Evolutionary conservation across 2,113 vertebrate genomes (phyloP).

Genomic region (Nasalis larvatus): DNA sequence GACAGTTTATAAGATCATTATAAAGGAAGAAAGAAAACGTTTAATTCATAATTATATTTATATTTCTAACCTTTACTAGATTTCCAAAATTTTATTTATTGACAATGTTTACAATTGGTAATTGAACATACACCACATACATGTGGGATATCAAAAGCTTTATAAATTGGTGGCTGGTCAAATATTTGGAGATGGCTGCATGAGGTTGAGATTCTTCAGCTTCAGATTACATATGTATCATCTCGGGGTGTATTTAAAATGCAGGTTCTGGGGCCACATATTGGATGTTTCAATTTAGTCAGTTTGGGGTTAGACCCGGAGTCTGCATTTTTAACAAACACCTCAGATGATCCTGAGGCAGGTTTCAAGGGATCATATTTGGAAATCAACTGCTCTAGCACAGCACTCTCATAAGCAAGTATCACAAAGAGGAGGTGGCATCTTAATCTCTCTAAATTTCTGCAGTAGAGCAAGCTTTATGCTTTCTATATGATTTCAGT

Average conservation of each 20-base stretch:
- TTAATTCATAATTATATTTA: neutral
- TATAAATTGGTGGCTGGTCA: neutral
- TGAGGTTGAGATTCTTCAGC: neutral
- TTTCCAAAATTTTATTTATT: neutral
- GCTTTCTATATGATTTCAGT: neutral
- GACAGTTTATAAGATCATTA: neutral
- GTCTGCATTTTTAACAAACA: neutral
- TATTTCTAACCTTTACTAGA: neutral
- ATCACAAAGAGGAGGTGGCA: neutral
- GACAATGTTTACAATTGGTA: neutral
- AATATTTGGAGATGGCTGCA: neutral
- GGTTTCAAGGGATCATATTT: neutral
- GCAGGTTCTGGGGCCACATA: neutral
- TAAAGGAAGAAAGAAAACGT: neutral
- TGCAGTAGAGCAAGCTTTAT: neutral
- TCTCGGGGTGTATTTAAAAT: neutral
- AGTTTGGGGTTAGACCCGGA: neutral
- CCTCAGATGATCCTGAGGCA: neutral
- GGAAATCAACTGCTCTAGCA: constrained; percentile 3
- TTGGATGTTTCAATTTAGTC: neutral
- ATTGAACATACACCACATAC: neutral
- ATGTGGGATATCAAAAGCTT: neutral
- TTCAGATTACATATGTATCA: too few relatives aligned
- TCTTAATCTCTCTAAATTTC: constrained; percentile 11
- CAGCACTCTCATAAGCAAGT: neutral